phyloP scores from a whole-genome alignment of 2,888 invertebrate genomes.

The Scotopteryx bipunctaria region DNA sequence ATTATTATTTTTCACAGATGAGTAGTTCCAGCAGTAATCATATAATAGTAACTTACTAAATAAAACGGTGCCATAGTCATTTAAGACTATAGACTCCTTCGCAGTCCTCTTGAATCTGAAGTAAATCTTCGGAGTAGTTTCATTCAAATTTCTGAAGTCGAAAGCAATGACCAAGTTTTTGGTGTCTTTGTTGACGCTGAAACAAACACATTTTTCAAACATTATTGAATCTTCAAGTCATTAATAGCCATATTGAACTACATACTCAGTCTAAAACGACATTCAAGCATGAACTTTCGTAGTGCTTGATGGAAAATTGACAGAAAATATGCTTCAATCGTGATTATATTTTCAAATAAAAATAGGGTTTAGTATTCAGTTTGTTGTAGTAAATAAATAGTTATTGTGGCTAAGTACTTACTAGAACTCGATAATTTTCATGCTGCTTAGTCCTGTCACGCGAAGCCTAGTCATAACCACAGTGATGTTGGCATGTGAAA shows the following conservation, averaged over 20 bases:
- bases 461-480: slow-evolving; percentile 23
- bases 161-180: slow-evolving; percentile 45
- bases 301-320: no score
- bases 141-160: slow-evolving; percentile 32
- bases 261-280: no score
- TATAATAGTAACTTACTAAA: slow-evolving; percentile 49
- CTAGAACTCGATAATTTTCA: slow-evolving; percentile 49
- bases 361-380: no score
- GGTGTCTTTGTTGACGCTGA: slow-evolving; percentile 45
- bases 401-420: no score
- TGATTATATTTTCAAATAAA: no score
- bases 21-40: no score
- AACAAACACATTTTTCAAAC: no score
- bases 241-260: no score
- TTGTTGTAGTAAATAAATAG: not conserved
- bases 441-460: slow-evolving; percentile 42
- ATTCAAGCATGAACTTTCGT: no score
- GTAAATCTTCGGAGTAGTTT: slow-evolving; percentile 33
- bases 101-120: slow-evolving; percentile 42
- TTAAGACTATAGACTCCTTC: slow-evolving; percentile 42
- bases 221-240: no score
- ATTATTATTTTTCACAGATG: no score
- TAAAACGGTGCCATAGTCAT: slow-evolving; percentile 33
- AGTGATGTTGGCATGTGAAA: slow-evolving; percentile 41
- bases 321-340: no score